A percentile compares a stretch with the other conserved stretches of the same genome.
Conservation (phyloP, 2,113 vertebrate genomes). For the Vicugna pacos region DNA sequence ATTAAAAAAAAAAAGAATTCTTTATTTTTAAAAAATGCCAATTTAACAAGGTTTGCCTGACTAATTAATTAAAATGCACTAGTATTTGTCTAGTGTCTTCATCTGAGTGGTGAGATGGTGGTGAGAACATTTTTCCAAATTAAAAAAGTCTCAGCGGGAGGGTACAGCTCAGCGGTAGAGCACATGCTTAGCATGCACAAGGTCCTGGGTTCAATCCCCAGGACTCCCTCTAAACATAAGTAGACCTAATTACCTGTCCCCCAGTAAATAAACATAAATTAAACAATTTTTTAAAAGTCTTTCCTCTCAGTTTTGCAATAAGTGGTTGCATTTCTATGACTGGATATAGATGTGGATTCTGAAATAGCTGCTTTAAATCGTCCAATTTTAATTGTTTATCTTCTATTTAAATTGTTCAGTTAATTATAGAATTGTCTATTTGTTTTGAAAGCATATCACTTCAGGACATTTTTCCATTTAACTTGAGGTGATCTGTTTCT, state of each 20-base stretch:
- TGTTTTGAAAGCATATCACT: neutral
- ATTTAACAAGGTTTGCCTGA: neutral
- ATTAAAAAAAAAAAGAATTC: too few species aligned
- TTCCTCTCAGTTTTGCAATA: conserved; percentile 37
- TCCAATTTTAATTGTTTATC: neutral
- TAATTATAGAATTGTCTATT: neutral
- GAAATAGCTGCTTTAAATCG: neutral
- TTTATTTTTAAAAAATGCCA: too few species aligned
- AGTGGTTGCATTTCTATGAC: neutral
- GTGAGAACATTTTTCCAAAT: neutral
- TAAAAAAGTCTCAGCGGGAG: neutral
- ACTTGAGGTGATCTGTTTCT: neutral
- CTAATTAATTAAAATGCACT: neutral
- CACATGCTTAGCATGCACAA: too few species aligned
- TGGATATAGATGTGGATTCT: neutral
- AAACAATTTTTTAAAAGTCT: neutral
- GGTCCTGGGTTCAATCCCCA: too few species aligned
- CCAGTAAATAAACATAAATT: too few species aligned
- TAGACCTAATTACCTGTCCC: too few species aligned
- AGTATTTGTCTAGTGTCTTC: neutral
- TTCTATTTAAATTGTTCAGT: conserved; percentile 7
- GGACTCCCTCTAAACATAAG: too few species aligned
- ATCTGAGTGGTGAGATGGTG: neutral
- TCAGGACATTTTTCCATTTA: neutral
- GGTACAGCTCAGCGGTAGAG: too few species aligned